Percentiles rank a stretch among this genome's conserved stretches.
phyloP scores from a whole-genome alignment of 2,797 vertebrate species.

The Sphenopsis melanotis region DNA sequence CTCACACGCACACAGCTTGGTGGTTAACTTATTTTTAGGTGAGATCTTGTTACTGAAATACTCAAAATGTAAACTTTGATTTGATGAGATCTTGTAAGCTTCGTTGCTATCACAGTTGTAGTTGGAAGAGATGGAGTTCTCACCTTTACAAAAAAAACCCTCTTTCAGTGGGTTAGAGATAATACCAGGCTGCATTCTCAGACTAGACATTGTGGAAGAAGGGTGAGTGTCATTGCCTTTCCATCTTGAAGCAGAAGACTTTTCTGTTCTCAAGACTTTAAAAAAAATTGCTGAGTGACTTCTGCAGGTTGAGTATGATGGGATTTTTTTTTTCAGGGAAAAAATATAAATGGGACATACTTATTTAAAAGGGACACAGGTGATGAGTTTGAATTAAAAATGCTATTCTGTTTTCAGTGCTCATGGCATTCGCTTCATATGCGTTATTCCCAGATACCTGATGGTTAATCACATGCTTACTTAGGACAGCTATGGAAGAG shows the following conservation, averaged over 20 bases:
- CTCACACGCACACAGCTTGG: background rate
- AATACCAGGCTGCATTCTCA: background rate
- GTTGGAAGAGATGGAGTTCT: background rate
- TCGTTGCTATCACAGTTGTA: background rate
- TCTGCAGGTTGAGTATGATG: background rate
- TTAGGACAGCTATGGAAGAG: background rate
- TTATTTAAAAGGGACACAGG: background rate
- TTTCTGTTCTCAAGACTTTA: background rate
- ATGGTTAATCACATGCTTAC: background rate
- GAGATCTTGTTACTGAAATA: background rate
- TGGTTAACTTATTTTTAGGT: background rate
- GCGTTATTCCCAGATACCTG: background rate
- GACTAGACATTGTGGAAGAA: background rate
- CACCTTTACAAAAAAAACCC: background rate
- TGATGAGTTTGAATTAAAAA: background rate
- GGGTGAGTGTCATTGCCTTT: background rate
- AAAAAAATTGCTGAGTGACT: background rate
- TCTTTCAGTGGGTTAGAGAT: background rate
- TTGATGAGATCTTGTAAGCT: background rate
- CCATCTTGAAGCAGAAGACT: background rate
- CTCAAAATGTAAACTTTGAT: background rate
- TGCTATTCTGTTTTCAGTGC: background rate
- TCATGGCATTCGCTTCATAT: background rate
- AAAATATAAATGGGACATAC: too few relatives aligned
- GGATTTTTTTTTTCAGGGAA: background rate